Evolutionary conservation across 2,113 vertebrate species (phyloP).

Genomic region (Chaetodon auriga): DNA sequence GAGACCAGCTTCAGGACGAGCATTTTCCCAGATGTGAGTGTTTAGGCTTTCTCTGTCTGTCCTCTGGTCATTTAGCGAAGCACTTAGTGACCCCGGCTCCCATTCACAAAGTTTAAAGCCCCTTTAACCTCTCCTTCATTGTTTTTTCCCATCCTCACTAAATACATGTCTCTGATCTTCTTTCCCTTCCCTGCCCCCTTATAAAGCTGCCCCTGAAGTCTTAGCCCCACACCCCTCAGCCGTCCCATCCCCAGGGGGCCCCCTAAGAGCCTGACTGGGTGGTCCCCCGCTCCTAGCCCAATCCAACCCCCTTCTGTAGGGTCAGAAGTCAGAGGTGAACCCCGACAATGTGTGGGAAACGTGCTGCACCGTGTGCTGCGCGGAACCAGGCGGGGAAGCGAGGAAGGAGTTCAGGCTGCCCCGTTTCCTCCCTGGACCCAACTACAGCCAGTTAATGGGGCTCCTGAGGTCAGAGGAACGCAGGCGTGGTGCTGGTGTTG

Average conservation of each 20-base stretch:
- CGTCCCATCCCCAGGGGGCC: constrained; percentile 61
- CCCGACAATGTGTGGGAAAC: constrained; percentile 83
- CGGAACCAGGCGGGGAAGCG: constrained; percentile 17
- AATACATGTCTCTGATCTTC: constrained; percentile 69
- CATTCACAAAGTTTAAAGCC: constrained; percentile 57
- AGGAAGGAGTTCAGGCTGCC: constrained; percentile 58
- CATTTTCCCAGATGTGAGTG: constrained; percentile 44
- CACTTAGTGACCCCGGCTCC: constrained; percentile 54
- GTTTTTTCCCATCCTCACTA: constrained; percentile 49
- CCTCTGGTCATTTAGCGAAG: constrained; percentile 56
- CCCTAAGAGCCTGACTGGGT: constrained; percentile 78
- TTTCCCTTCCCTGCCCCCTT: constrained; percentile 40
- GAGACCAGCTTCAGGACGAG: constrained; percentile 10
- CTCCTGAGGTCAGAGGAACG: constrained; percentile 68
- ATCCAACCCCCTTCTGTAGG: constrained; percentile 58
- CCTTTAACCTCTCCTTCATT: constrained; percentile 34
- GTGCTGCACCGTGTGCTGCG: constrained; percentile 58
- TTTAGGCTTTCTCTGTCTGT: constrained; percentile 48
- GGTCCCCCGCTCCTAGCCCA: constrained; percentile 70
- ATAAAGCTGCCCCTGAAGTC: constrained; percentile 46
- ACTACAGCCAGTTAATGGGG: constrained; percentile 59
- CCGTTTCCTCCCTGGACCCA: constrained; percentile 57
- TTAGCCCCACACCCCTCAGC: constrained; percentile 53
- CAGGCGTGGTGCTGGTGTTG: constrained; percentile 62
- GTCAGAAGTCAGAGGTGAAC: constrained; percentile 83